Conservation (phyloP, 2,113 vertebrate species). For the Phycodurus eques region DNA sequence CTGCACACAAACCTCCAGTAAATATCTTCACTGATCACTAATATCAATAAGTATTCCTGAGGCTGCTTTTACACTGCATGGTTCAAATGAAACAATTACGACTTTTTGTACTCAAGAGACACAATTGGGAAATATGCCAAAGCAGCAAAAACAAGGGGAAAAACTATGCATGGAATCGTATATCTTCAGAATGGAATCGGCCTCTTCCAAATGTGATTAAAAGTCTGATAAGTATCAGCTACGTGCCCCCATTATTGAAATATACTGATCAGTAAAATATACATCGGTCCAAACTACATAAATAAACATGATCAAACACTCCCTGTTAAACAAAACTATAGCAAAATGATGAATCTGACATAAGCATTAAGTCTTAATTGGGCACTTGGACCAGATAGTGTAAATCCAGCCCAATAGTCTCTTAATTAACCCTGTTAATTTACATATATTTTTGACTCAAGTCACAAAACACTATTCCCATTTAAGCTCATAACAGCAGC, state of each 20-base stretch:
- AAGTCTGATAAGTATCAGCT: too few species aligned
- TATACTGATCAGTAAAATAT: too few species aligned
- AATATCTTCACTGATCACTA: conserved; percentile 21
- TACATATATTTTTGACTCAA: not conserved
- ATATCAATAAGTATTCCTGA: conserved; percentile 18
- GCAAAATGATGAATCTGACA: not conserved
- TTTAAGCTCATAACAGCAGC: not conserved
- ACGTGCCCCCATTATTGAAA: too few species aligned
- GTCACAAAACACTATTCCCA: not conserved
- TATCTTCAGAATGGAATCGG: too few species aligned
- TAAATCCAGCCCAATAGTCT: not conserved
- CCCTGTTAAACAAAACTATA: too few species aligned
- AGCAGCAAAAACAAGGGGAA: too few species aligned
- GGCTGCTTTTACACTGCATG: not conserved
- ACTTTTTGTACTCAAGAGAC: not conserved
- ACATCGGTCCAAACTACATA: too few species aligned
- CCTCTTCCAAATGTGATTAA: too few species aligned
- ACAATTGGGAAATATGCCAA: not conserved
- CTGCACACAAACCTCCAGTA: conserved; percentile 4
- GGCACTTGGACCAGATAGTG: not conserved
- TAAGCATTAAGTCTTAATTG: not conserved
- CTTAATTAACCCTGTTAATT: not conserved
- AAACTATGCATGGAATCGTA: too few species aligned
- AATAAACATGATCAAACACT: too few species aligned
- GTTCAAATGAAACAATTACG: not conserved